Conservation (phyloP, 2,113 vertebrate species). For the Rhea pennata region DNA sequence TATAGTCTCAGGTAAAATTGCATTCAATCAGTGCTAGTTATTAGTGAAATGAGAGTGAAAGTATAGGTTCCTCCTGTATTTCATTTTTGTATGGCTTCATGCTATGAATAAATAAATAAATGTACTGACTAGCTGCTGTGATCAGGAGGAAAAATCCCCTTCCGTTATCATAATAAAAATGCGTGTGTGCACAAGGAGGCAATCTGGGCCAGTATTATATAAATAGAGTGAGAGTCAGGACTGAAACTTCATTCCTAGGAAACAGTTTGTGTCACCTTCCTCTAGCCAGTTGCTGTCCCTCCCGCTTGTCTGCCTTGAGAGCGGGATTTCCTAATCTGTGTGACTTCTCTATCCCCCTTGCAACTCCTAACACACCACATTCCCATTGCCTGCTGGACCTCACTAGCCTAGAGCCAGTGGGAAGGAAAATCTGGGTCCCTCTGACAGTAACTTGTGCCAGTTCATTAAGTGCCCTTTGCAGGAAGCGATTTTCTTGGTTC, state of each 20-base stretch:
- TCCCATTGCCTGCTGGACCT: background rate
- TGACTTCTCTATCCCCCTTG: background rate
- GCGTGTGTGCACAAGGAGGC: background rate
- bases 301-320: background rate
- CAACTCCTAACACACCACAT: background rate
- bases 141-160: background rate
- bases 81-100: background rate
- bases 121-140: background rate
- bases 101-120: background rate
- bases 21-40: background rate
- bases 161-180: background rate
- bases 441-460: background rate
- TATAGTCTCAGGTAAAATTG: conserved; percentile 92
- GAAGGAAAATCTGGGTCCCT: background rate
- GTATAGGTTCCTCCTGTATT: background rate
- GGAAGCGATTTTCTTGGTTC: background rate
- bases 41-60: background rate
- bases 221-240: background rate
- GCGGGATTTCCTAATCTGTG: background rate
- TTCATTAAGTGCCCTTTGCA: background rate
- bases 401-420: background rate
- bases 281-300: too few species aligned
- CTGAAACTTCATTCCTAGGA: background rate
- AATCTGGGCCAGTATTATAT: background rate
- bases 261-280: background rate